Base-by-base conservation (phyloP, 2,888 invertebrate genomes). In the Thymelicus lineola region DNA sequence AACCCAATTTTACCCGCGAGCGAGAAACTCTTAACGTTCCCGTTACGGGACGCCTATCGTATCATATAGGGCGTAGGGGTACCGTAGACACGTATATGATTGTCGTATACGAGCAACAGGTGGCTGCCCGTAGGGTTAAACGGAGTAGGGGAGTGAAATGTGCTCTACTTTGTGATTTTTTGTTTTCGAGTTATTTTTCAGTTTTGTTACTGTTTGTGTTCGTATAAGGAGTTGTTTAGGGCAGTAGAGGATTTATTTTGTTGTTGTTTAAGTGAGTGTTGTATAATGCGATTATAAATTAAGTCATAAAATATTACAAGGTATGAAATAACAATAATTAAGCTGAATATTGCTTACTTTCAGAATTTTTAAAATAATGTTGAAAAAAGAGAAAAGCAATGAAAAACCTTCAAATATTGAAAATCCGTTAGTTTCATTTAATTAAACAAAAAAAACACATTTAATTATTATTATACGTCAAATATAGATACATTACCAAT, bases 101-200 rank as follows among this genome's bases (percentile, higher is more conserved):
- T 88, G 90, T 91, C 90, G 91, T 91, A 84, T 90, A 87, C 80
- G 77, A 76, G 85, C 91, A 93, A 93, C 93, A 93, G 91, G 93
- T 93, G 91, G 90, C 79, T 73, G 89, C 90, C 92, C 91, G 91
- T 92, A 91, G 92, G 93, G 93, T 93, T 93, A 93, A 91, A 83
- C 86, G 86, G 79, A 78, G 78, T 74, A 76, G 76, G 71, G 81
- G 58, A 72, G 12, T 71, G 74, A 45, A 75, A 70, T 75, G 64
- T 85, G 84, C 92, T 93, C 88, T 86, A 83, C 79, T 73, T 66
- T 15, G 15, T 10, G 9, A 12, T 71, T 72, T 70, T 71, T n/a
- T n/a, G n/a, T 68, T 72, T 20, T 15, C 1, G 6, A 12, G 15
- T 9, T 1, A 17, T 42, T 60, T 38, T 17, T 14, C 10, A 12